phyloP scores from a whole-genome alignment of 2,113 vertebrate species.

The Noctilio leporinus region DNA sequence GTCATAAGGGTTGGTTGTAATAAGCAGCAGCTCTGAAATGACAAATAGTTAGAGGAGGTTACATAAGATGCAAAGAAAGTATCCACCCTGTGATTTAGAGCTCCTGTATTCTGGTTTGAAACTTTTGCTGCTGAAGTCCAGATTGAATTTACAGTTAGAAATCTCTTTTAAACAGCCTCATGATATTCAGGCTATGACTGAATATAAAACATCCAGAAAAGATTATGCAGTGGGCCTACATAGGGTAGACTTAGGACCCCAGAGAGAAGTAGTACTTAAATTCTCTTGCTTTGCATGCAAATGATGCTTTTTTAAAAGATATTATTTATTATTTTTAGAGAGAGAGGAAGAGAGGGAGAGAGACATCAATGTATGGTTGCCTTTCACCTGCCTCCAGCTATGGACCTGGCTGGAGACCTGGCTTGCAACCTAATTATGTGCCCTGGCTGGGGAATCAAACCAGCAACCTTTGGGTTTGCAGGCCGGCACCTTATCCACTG shows the following conservation, averaged over 20 bases:
- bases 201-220: neutral
- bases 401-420: no score
- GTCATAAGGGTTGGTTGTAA: slow-evolving; percentile 78
- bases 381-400: no score
- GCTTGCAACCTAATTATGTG: no score
- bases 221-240: accelerated
- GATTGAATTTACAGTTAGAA: neutral
- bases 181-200: neutral
- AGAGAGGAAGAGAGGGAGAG: no score
- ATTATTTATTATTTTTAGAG: no score
- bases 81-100: neutral
- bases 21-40: slow-evolving; percentile 80
- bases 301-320: no score
- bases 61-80: neutral
- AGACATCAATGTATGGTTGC: no score
- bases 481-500: no score
- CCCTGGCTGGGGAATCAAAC: no score
- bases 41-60: neutral
- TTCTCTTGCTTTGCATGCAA: neutral
- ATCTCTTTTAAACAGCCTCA: neutral
- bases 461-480: no score
- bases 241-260: neutral
- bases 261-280: neutral
- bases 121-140: neutral
- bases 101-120: neutral